Percentiles rank a stretch among this genome's conserved stretches.
Conservation (phyloP, 2,888 invertebrate species). For the Cryptocheilus praepositus region DNA sequence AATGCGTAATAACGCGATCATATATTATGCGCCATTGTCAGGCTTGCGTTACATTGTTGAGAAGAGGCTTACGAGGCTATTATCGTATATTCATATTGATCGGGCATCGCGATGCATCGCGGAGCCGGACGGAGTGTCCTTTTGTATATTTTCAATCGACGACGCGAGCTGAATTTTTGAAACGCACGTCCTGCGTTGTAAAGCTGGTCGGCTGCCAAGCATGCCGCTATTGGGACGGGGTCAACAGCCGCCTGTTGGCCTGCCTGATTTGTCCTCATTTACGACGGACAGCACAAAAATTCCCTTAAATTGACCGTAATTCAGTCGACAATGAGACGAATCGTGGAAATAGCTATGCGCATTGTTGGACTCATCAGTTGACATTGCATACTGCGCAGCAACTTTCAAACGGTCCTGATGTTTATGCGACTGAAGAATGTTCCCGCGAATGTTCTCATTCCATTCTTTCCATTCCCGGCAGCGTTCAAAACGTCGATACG, state of each 20-base stretch:
- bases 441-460: no score
- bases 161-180: constrained; percentile 52
- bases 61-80: constrained; percentile 28
- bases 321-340: constrained; percentile 47
- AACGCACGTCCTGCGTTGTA: constrained; percentile 30
- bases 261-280: constrained; percentile 69
- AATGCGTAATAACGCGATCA: no score
- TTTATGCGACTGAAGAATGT: no score
- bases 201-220: constrained; percentile 48
- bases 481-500: no score
- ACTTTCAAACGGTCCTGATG: no score
- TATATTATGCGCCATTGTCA: no score
- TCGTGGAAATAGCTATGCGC: constrained; percentile 11
- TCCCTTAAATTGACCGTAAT: constrained; percentile 69
- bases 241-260: constrained; percentile 60
- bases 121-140: constrained; percentile 28
- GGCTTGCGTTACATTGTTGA: constrained; percentile 11
- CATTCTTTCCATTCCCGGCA: no score
- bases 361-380: no score
- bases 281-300: constrained; percentile 61
- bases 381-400: no score
- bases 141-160: constrained; percentile 50
- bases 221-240: constrained; percentile 50
- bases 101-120: constrained; percentile 19
- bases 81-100: constrained; percentile 43